Evolutionary conservation across 2,113 vertebrate genomes (phyloP), one percentile per base, ranked within the genome.

Genomic region (Phaethon lepturus): DNA sequence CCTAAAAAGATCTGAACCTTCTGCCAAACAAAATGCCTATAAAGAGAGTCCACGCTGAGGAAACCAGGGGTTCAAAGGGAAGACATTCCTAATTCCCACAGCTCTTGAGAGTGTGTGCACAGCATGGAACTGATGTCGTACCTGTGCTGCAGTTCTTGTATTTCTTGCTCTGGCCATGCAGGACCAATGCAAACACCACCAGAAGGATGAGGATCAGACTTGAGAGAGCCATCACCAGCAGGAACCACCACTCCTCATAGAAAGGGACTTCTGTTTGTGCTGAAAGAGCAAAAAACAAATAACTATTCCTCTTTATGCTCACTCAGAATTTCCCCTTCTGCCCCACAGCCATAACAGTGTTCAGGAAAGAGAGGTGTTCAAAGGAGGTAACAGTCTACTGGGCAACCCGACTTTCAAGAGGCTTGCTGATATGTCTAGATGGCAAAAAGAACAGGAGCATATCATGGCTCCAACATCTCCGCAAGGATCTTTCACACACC

Each of bases 231-330:
- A 99, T 98, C 96, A 99, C 99, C 60, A 99, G 97, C 58, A 99
- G 98, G 97, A 99, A 99, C 99, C 99, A 99, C 99, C 99, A 99
- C 97, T 99, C 99, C 93, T 99, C 99, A 0, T 99, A 99, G 98
- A 99, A 99, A 1, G 99, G 99, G 50, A 98, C 97, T 87, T 99
- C 99, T 4, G 96, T 96, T 95, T 99, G 98, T 7, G 99, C 99
- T 99, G 98, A 86, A 95, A 83, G 69, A 56, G 29, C 31, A 40
- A 50, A 49, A 56, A 29, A 13, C 3, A 38, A 31, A 6, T 5
- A 62, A 40, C 6, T n/a, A 15, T 23, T 74, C 26, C 15, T 86
- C 42, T 52, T 82, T 23, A 28, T 4, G 19, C 5, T 50, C 47
- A 24, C 49, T 74, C 55, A 67, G 14, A 28, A 18, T 53, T 19